These are phyloP conservation scores for Sinella curviseta DNA, from an alignment of 1,140 invertebrate species.

Conservation along the genomic window DNA sequence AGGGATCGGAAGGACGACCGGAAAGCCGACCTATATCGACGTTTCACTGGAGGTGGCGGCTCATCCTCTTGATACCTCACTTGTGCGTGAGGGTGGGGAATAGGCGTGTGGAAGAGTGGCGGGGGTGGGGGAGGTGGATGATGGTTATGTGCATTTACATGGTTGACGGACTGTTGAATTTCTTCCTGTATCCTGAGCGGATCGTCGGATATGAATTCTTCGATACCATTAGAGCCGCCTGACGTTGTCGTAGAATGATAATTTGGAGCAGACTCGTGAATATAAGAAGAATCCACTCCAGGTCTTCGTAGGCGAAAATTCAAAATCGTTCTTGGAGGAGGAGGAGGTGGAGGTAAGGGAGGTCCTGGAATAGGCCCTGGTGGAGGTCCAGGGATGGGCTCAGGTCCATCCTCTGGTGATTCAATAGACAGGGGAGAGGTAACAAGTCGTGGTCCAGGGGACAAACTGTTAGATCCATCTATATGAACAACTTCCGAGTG, in stretches of 20 bases:
- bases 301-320: constrained; percentile 8
- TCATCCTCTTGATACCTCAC: neutral
- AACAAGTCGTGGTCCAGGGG: neutral
- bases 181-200: neutral
- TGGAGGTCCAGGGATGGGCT: neutral
- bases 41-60: neutral
- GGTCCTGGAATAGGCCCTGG: constrained; percentile 9
- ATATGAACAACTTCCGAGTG: neutral
- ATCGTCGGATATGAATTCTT: neutral
- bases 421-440: neutral
- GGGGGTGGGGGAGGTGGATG: neutral
- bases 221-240: neutral
- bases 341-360: neutral
- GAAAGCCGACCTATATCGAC: neutral
- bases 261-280: neutral
- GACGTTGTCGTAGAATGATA: neutral
- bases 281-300: neutral
- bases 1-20: neutral
- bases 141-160: neutral
- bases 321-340: neutral
- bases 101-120: neutral
- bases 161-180: neutral
- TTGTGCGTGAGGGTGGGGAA: neutral
- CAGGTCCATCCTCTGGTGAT: neutral
- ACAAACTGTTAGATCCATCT: neutral